A percentile compares a stretch with the other conserved stretches of the same genome.
Evolutionary conservation across 1,140 invertebrate genomes (phyloP).

Genomic region (Drosophila seguyi): DNA sequence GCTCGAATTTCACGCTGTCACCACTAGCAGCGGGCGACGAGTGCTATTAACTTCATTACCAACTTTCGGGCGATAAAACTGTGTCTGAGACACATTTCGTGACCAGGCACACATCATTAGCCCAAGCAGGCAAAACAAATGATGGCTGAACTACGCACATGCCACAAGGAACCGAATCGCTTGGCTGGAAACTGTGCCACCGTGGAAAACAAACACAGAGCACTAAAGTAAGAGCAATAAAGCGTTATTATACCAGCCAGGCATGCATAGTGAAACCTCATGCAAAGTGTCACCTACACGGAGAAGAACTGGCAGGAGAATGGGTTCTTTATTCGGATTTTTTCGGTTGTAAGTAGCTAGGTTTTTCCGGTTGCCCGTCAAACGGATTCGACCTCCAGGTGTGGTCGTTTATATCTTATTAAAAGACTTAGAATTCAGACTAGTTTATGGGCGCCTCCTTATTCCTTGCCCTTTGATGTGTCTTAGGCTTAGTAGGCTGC

Average conservation of each 20-base stretch:
- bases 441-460: too few relatives aligned
- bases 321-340: background rate
- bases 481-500: too few relatives aligned
- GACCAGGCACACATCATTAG: constrained; percentile 71
- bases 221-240: constrained; percentile 63
- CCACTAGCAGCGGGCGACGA: constrained; percentile 7
- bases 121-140: constrained; percentile 66
- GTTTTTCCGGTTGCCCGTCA: too few relatives aligned
- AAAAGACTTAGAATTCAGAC: too few relatives aligned
- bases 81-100: constrained; percentile 66
- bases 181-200: constrained; percentile 54
- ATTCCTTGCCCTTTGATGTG: too few relatives aligned
- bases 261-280: constrained; percentile 21
- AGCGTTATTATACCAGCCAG: constrained; percentile 48
- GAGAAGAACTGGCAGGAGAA: background rate
- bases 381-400: too few relatives aligned
- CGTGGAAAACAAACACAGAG: constrained; percentile 40
- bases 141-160: constrained; percentile 49
- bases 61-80: constrained; percentile 36
- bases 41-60: constrained; percentile 36
- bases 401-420: too few relatives aligned
- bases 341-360: background rate
- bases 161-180: constrained; percentile 25
- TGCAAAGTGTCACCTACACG: constrained; percentile 24
- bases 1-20: constrained; percentile 37